These are phyloP conservation scores for Eudasyphora cyanicolor DNA, from an alignment of 2,888 invertebrate species.

Conservation along the genomic window DNA sequence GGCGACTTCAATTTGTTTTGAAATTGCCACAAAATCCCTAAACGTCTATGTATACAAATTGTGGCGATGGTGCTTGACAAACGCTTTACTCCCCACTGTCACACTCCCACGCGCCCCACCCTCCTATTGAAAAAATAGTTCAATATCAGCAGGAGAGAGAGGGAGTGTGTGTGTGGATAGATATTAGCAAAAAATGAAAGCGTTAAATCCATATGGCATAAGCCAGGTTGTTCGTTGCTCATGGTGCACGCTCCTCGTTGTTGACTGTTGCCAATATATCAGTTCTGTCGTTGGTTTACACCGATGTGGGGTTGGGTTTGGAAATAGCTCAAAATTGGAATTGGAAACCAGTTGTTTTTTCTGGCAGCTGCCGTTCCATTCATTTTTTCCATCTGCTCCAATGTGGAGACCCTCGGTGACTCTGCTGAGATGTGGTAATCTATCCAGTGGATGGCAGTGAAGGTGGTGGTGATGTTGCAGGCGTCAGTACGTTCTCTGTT, in stretches of 20 bases:
- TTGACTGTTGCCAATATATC: conserved; percentile 13
- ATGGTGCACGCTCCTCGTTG: background rate
- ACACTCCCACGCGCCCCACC: background rate
- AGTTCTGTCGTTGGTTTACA: background rate
- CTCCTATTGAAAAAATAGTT: too few relatives aligned
- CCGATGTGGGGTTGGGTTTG: background rate
- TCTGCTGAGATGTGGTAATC: conserved; percentile 11
- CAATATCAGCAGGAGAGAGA: background rate
- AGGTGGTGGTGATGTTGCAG: background rate
- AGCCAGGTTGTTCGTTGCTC: conserved; percentile 17
- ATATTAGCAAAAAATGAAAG: background rate
- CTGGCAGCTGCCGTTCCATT: background rate
- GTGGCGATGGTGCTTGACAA: too few relatives aligned
- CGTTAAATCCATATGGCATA: conserved; percentile 50
- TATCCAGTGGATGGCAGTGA: background rate
- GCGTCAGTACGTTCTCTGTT: too few relatives aligned
- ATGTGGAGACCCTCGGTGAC: background rate
- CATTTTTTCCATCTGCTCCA: background rate
- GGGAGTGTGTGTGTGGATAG: background rate
- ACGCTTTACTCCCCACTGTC: background rate
- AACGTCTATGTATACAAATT: conserved; percentile 15
- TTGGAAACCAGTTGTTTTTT: conserved; percentile 9
- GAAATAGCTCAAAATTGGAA: conserved; percentile 16
- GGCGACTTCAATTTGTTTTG: conserved; percentile 56
- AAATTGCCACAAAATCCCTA: conserved; percentile 60